Base-by-base conservation (phyloP, 2,797 vertebrate species). In the Sphenodon punctatus region DNA sequence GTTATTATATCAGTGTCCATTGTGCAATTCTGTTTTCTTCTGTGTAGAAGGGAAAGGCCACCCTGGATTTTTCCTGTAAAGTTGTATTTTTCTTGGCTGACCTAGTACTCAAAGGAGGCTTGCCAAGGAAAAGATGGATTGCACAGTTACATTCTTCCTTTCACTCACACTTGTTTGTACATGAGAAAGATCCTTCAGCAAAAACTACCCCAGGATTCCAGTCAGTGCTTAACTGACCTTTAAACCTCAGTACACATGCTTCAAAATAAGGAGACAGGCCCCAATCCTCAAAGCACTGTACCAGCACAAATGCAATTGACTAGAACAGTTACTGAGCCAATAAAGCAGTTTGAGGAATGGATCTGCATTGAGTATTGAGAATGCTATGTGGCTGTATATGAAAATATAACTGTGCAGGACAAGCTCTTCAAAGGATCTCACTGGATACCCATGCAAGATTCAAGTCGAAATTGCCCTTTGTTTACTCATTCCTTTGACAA, bases 11-110 rank as follows among this genome's bases (percentile, higher is more conserved):
- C 58, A 75, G 65, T 56, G 64, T 63, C 72, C 55, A 46, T 84
- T 83, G 74, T 73, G 84, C 80, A 92, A 91, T 1, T 1, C 10
- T 85, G 71, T 67, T 78, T 78, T 88, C 92, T 85, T 86, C 72
- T 75, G 43, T 67, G 25, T 60, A 77, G 77, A 77, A 73, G 79
- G 16, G 42, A 86, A 90, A 45, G 82, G 56, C 43, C 86, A 51
- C 77, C 75, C 9, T 38, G 70, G 43, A 8, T 60, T 89, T n/a
- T 91, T 93, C 83, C 85, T 0, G 45, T 90, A 89, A 93, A 90
- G 67, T 36, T 58, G 67, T 60, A 3, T 67, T 85, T 85, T 86
- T 84, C 75, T 88, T 92, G 73, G 53, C 66, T 83, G 30, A 70
- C 36, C 73, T 4, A 25, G 15, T 0, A 0, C 32, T 32, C 25